Conservation (phyloP, 1,140 invertebrate species). For the Sarcophaga bullata region DNA sequence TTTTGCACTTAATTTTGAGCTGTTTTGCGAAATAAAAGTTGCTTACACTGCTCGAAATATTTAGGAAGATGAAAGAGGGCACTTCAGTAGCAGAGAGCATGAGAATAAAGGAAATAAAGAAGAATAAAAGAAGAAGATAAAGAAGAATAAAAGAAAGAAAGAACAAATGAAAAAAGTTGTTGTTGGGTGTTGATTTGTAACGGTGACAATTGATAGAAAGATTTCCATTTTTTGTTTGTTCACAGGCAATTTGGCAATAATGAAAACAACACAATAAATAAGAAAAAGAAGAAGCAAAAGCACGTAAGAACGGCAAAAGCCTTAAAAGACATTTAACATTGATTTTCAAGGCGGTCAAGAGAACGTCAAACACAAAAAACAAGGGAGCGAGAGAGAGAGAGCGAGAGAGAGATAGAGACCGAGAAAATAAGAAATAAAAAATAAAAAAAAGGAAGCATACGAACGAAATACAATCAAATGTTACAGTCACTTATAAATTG, state of each 20-base stretch:
- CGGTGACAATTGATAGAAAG: constrained; percentile 1
- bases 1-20: too few species aligned
- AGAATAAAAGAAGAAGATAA: background rate
- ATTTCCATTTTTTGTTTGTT: too few species aligned
- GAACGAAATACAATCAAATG: too few species aligned
- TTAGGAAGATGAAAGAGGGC: too few species aligned
- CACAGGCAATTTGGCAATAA: constrained; percentile 36
- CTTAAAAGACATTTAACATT: constrained; percentile 39
- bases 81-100: too few species aligned
- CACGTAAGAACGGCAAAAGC: constrained; percentile 20
- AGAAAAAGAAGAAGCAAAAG: background rate
- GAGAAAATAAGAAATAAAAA: background rate
- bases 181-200: background rate
- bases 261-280: too few species aligned
- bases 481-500: too few species aligned
- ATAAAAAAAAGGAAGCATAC: constrained; percentile 5
- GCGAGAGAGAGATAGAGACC: too few species aligned
- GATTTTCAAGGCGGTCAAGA: constrained; percentile 44
- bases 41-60: too few species aligned
- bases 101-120: background rate
- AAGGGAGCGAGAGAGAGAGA: background rate
- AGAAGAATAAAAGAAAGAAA: too few species aligned
- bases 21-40: too few species aligned
- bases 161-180: too few species aligned
- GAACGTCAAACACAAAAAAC: constrained; percentile 36